These are phyloP conservation scores for Nycticryphes semicollaris DNA, from an alignment of 2,113 vertebrate species.

Conservation along the genomic window DNA sequence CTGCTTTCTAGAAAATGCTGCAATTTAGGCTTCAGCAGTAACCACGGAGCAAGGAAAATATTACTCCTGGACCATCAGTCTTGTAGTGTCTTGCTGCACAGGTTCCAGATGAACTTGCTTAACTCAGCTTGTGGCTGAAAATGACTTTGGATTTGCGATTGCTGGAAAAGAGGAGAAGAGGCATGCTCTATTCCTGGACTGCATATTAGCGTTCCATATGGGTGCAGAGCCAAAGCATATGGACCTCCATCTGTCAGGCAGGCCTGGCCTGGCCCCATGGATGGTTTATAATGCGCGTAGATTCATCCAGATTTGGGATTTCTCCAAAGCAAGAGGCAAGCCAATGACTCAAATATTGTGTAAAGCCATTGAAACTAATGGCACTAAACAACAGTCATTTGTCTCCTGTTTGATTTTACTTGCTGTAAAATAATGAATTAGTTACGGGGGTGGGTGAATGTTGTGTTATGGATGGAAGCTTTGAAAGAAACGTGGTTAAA, in stretches of 20 bases:
- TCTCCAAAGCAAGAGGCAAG: constrained; percentile 72
- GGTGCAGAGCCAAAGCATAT: constrained; percentile 74
- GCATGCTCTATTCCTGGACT: constrained; percentile 66
- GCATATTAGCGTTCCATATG: constrained; percentile 65
- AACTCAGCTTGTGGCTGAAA: background rate
- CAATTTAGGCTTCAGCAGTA: background rate
- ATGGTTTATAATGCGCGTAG: constrained; percentile 68
- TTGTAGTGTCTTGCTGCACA: background rate
- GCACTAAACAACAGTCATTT: constrained; percentile 75
- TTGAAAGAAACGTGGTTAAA: constrained; percentile 54
- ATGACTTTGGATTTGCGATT: constrained; percentile 19
- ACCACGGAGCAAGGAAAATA: constrained; percentile 29
- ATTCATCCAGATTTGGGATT: constrained; percentile 75
- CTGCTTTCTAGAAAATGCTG: constrained; percentile 11
- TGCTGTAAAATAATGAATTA: constrained; percentile 71
- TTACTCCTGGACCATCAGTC: background rate
- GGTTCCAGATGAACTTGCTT: constrained; percentile 31
- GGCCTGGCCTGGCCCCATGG: constrained; percentile 70
- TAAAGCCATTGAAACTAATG: constrained; percentile 77
- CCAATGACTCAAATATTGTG: constrained; percentile 77
- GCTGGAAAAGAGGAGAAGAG: constrained; percentile 32
- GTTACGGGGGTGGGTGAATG: constrained; percentile 51
- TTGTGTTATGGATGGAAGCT: constrained; percentile 46
- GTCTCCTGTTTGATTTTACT: constrained; percentile 73
- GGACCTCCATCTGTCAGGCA: constrained; percentile 73